Conservation (phyloP, 2,797 vertebrate genomes). For the Rhodeus uyekii region DNA sequence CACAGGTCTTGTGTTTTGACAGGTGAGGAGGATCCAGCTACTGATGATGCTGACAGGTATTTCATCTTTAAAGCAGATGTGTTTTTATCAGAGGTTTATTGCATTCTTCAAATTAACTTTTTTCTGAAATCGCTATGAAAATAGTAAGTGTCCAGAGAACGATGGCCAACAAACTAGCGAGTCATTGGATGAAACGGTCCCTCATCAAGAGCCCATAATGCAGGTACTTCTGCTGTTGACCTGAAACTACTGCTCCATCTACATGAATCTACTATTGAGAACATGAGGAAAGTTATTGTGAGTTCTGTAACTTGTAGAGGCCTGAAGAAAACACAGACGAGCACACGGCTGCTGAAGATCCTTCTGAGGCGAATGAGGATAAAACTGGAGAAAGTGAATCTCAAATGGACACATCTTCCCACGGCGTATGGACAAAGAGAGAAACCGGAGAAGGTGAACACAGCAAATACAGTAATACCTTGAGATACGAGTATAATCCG, state of each 20-base stretch:
- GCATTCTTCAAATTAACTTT: not conserved
- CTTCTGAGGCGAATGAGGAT: slow-evolving; percentile 47
- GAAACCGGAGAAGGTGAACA: slow-evolving; percentile 39
- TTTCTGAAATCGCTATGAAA: not conserved
- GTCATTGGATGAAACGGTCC: not conserved
- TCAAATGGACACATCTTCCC: slow-evolving; percentile 39
- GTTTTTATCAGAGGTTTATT: not conserved
- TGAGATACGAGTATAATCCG: no score
- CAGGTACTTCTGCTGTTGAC: slow-evolving; percentile 15
- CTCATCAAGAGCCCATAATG: not conserved
- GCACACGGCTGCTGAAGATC: slow-evolving; percentile 41
- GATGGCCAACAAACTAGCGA: not conserved
- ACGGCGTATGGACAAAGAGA: slow-evolving; percentile 37
- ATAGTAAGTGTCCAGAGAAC: slow-evolving; percentile 1
- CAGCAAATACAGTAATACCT: no score
- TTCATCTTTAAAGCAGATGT: not conserved
- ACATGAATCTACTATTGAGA: not conserved
- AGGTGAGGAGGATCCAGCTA: slow-evolving; percentile 3
- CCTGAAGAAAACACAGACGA: slow-evolving; percentile 38
- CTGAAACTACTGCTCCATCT: not conserved
- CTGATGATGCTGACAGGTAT: slow-evolving; percentile 38
- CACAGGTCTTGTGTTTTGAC: not conserved
- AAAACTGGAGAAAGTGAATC: slow-evolving; percentile 44
- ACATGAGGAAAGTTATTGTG: not conserved
- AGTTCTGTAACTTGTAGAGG: slow-evolving; percentile 31